Evolutionary conservation across 1,140 invertebrate species (phyloP).

Genomic region (Bombus waltoni): DNA sequence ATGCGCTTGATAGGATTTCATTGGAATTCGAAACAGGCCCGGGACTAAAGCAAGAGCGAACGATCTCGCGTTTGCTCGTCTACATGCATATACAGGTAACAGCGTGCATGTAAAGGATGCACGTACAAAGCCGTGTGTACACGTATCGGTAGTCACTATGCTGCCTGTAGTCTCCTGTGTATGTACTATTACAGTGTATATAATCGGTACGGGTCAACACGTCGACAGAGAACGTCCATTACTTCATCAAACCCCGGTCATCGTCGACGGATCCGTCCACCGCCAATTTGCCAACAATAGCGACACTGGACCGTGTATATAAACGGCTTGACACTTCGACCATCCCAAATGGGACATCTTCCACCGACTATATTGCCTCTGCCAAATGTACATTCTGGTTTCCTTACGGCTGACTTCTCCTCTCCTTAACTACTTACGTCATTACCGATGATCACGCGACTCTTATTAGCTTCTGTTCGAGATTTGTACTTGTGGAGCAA

Average conservation of each 20-base stretch:
- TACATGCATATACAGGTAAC: slow-evolving; percentile 11
- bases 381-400: neutral
- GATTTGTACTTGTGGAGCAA: too few species aligned
- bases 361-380: slow-evolving; percentile 13
- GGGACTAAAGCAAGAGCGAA: slow-evolving; percentile 13
- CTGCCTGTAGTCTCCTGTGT: slow-evolving; percentile 41
- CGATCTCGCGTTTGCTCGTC: slow-evolving; percentile 1
- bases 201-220: slow-evolving; percentile 72
- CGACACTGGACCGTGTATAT: slow-evolving; percentile 68
- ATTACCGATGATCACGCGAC: neutral
- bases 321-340: slow-evolving; percentile 66
- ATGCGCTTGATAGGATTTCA: slow-evolving; percentile 26
- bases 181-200: slow-evolving; percentile 72
- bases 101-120: neutral
- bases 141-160: slow-evolving; percentile 58
- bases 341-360: slow-evolving; percentile 54
- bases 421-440: neutral
- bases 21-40: slow-evolving; percentile 20
- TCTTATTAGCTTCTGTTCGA: neutral
- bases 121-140: slow-evolving; percentile 52
- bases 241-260: slow-evolving; percentile 80
- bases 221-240: slow-evolving; percentile 80
- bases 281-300: slow-evolving; percentile 79
- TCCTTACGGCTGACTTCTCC: neutral
- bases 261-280: slow-evolving; percentile 75